Percentiles rank a stretch among this genome's conserved stretches.
Evolutionary conservation across 2,888 invertebrate genomes (phyloP).

Genomic region (Oligia latruncula): DNA sequence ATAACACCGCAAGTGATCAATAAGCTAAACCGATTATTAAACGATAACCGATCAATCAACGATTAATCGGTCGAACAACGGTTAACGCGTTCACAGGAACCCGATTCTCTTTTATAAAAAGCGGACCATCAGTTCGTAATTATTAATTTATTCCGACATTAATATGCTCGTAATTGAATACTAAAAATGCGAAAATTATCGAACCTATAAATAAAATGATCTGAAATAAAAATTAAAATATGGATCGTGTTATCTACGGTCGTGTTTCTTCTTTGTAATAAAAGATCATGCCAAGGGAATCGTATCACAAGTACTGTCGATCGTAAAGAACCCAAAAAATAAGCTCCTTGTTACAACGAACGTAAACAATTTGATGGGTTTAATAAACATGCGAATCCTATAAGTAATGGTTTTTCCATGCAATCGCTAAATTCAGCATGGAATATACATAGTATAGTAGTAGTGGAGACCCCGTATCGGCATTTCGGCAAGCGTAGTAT

Average conservation of each 20-base stretch:
- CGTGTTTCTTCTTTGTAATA: slow-evolving; percentile 45
- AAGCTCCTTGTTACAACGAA: slow-evolving; percentile 15
- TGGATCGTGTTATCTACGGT: background rate
- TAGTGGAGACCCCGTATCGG: no score
- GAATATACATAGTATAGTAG: background rate
- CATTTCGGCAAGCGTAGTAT: background rate
- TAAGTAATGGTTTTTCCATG: slow-evolving; percentile 7
- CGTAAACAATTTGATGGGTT: slow-evolving; percentile 32
- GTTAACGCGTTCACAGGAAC: slow-evolving; percentile 69
- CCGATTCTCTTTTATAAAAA: slow-evolving; percentile 53
- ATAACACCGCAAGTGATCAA: slow-evolving; percentile 47
- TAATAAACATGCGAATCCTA: slow-evolving; percentile 47
- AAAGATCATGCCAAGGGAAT: slow-evolving; percentile 38
- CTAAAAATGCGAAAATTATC: slow-evolving; percentile 33
- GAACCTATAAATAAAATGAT: slow-evolving; percentile 33
- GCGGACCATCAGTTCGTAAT: slow-evolving; percentile 33
- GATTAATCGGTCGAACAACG: slow-evolving; percentile 67
- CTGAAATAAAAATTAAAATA: slow-evolving; percentile 34
- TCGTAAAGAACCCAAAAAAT: slow-evolving; percentile 50
- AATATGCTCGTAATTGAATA: slow-evolving; percentile 37
- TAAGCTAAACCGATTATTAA: slow-evolving; percentile 63
- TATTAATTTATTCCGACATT: slow-evolving; percentile 50
- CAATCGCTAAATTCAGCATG: background rate
- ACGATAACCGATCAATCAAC: slow-evolving; percentile 65
- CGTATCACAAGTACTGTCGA: slow-evolving; percentile 24